Evolutionary conservation across 1,140 invertebrate genomes (phyloP), one percentile per base, ranked within the genome.

Genomic region (Drosophila eugracilis): DNA sequence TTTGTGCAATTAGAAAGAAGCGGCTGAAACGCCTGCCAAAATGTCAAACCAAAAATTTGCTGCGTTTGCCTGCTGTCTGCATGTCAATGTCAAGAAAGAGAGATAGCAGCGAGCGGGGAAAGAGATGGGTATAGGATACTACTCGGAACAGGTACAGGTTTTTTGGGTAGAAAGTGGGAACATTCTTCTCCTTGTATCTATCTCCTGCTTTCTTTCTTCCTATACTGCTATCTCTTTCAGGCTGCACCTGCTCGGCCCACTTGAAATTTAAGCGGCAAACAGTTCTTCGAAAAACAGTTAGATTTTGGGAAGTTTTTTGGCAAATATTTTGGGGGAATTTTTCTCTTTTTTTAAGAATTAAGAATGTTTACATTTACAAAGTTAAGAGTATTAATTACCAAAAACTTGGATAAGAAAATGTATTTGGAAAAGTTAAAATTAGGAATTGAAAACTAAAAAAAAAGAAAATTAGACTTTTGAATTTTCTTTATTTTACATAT

Each of bases 11-110:
- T 85, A 85, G 75, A 80, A 69, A 69, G 76, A 72, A 65, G 49
- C 45, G 39, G 36, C 53, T 59, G 73, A 73, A 58, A 59, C 66
- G 75, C 50, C 80, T 85, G 80, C 77, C 81, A 85, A 86, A 85
- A 85, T 85, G 80, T 85, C 80, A 85, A 85, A 86, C 65, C 73
- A 69, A 80, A 85, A 85, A 80, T 85, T 66, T 80, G 81, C 76
- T 77, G 69, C 69, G 70, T 73, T 73, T 73, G 69, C 70, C 70
- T 28, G 55, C 75, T 42, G 63, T 53, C 54, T 60, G 42, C 53
- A 42, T 75, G 71, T 55, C 55, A 79, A 57, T 78, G 57, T 73
- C 72, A 67, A 41, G 24, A 52, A 1, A 28, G 26, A 42, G 63
- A 41, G 17, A 28, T 26, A 21, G 28, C 65, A n/a, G 15, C 10